A percentile compares a stretch with the other conserved stretches of the same genome.
These are phyloP conservation scores for Andricus quercusramuli DNA, from an alignment of 2,888 invertebrate species.

Conservation along the genomic window DNA sequence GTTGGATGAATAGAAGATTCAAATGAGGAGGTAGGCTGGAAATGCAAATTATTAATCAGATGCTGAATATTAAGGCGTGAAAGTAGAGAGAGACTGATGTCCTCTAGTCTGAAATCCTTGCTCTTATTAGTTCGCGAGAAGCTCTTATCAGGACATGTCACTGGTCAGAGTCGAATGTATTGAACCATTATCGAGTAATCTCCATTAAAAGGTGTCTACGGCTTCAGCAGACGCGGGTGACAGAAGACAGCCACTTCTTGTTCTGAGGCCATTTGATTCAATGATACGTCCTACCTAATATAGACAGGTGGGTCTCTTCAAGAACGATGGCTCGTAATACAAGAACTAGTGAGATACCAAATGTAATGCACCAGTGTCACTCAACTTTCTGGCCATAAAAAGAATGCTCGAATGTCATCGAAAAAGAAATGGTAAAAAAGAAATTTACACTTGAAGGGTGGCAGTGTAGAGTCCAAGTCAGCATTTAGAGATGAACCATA, in stretches of 20 bases:
- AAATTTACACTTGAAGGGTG: no score
- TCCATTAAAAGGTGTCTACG: slow-evolving; percentile 44
- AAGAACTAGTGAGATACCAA: slow-evolving; percentile 32
- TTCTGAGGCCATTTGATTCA: slow-evolving; percentile 40
- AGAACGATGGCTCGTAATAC: background rate
- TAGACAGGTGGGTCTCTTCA: slow-evolving; percentile 40
- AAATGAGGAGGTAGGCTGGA: background rate
- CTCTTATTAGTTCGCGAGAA: background rate
- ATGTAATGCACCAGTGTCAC: slow-evolving; percentile 17
- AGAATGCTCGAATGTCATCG: background rate
- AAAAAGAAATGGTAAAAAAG: background rate
- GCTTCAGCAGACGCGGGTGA: slow-evolving; percentile 18
- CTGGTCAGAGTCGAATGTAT: background rate
- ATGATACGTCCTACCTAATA: slow-evolving; percentile 45
- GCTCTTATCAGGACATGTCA: background rate
- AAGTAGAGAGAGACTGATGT: slow-evolving; percentile 1
- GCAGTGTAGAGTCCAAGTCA: no score
- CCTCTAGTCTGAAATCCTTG: background rate
- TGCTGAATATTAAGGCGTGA: slow-evolving; percentile 16
- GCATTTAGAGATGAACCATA: no score
- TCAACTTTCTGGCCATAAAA: slow-evolving; percentile 16
- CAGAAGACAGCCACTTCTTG: slow-evolving; percentile 43
- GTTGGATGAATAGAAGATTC: slow-evolving; percentile 1
- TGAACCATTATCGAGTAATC: slow-evolving; percentile 38
- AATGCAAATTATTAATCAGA: slow-evolving; percentile 31